Evolutionary conservation across 2,888 invertebrate genomes (phyloP).

Genomic region (Dromius quadrimaculatus): DNA sequence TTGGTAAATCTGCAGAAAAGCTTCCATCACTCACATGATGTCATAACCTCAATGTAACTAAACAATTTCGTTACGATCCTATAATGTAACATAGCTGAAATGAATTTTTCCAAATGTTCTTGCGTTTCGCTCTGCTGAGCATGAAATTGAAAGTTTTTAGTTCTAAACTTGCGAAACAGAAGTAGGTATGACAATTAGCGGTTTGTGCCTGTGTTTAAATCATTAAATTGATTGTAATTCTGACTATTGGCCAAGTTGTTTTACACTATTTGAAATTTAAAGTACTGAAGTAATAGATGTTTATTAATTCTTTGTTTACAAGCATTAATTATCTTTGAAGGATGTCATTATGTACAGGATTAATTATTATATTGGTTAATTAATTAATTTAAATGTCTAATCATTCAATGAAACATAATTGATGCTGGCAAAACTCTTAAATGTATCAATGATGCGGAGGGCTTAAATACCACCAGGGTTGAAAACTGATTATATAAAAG

Average conservation of each 20-base stretch:
- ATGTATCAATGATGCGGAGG: no score
- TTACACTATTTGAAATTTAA: not conserved
- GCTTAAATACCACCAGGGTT: no score
- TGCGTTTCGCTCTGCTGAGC: slow-evolving; percentile 18
- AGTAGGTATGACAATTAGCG: slow-evolving; percentile 32
- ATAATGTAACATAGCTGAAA: slow-evolving; percentile 3
- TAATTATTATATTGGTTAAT: no score
- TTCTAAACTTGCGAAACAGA: slow-evolving; percentile 41
- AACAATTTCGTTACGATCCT: slow-evolving; percentile 24
- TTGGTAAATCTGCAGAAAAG: not conserved
- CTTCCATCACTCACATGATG: not conserved
- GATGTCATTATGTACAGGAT: not conserved
- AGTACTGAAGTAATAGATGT: no score
- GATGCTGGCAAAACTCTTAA: no score
- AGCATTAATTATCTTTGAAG: not conserved
- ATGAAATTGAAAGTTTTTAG: slow-evolving; percentile 43
- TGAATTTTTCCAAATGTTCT: not conserved
- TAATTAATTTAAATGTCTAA: no score
- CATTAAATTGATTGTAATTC: slow-evolving; percentile 15
- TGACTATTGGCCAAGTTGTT: not conserved
- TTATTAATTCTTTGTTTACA: not conserved
- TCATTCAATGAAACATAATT: no score
- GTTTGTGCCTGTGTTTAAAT: slow-evolving; percentile 1
- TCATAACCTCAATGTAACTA: slow-evolving; percentile 15
- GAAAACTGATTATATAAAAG: no score